A percentile compares a stretch with the other conserved stretches of the same genome.
phyloP scores from a whole-genome alignment of 1,140 invertebrate species.

The Trichonephila clavata region DNA sequence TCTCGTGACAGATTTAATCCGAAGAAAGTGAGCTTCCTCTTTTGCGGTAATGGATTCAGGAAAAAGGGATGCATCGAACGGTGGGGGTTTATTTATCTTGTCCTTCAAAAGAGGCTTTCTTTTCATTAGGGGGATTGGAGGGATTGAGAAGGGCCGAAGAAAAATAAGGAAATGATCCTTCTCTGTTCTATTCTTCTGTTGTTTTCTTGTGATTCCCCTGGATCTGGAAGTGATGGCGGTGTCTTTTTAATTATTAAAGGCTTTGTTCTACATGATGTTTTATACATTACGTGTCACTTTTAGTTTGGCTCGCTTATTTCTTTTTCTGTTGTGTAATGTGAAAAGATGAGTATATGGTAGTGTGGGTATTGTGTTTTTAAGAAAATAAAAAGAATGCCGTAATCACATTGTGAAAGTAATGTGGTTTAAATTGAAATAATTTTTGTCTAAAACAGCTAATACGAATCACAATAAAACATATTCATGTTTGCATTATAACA shows the following conservation, averaged over 20 bases:
- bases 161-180: background rate
- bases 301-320: background rate
- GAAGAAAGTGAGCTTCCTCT: background rate
- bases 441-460: no score
- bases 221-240: background rate
- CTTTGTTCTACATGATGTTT: background rate
- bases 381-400: no score
- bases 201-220: background rate
- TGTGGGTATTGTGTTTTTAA: background rate
- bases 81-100: slow-evolving; percentile 34
- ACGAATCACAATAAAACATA: background rate
- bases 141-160: background rate
- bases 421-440: no score
- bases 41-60: slow-evolving; percentile 13
- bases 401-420: no score
- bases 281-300: background rate
- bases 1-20: slow-evolving; percentile 22
- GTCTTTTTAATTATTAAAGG: background rate
- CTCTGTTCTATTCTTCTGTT: background rate
- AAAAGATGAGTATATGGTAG: background rate
- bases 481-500: background rate
- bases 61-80: slow-evolving; percentile 2
- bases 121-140: slow-evolving; percentile 34
- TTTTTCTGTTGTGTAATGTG: background rate
- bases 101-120: slow-evolving; percentile 39